phyloP scores from a whole-genome alignment of 2,888 invertebrate species.

The Ariolimax columbianus region DNA sequence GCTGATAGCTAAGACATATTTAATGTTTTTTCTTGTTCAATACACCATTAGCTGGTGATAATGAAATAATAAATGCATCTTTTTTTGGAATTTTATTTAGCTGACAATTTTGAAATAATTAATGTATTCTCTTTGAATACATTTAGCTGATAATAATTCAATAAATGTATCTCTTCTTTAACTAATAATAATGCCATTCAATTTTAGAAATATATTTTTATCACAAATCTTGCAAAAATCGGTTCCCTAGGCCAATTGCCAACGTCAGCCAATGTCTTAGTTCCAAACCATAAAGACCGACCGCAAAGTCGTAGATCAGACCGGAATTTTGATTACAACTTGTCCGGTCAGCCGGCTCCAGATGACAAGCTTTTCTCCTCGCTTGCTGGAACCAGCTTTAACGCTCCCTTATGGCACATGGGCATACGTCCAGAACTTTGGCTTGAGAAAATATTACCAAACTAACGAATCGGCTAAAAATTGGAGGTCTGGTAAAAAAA shows the following conservation, averaged over 20 bases:
- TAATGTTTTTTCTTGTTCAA: no score
- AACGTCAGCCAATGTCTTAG: background rate
- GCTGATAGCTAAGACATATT: no score
- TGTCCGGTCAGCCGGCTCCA: slow-evolving; percentile 26
- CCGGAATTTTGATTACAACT: slow-evolving; percentile 27
- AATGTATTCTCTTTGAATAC: no score
- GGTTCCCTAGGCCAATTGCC: background rate
- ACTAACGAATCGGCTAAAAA: background rate
- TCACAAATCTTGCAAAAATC: background rate
- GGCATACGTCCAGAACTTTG: background rate
- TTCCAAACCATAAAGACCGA: slow-evolving; percentile 13
- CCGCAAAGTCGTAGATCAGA: slow-evolving; percentile 27
- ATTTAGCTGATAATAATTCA: no score
- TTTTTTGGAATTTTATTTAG: no score
- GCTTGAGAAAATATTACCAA: background rate
- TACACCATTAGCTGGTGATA: no score
- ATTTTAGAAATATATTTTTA: no score
- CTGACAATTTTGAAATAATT: no score
- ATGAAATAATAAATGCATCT: no score
- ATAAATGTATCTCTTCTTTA: no score
- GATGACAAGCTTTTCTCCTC: slow-evolving; percentile 44
- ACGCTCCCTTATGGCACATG: background rate
- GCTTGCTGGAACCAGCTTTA: slow-evolving; percentile 30
- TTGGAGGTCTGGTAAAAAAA: background rate
- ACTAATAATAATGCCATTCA: no score